Evolutionary conservation across 2,797 vertebrate species (phyloP).

Genomic region (Thamnophis elegans): DNA sequence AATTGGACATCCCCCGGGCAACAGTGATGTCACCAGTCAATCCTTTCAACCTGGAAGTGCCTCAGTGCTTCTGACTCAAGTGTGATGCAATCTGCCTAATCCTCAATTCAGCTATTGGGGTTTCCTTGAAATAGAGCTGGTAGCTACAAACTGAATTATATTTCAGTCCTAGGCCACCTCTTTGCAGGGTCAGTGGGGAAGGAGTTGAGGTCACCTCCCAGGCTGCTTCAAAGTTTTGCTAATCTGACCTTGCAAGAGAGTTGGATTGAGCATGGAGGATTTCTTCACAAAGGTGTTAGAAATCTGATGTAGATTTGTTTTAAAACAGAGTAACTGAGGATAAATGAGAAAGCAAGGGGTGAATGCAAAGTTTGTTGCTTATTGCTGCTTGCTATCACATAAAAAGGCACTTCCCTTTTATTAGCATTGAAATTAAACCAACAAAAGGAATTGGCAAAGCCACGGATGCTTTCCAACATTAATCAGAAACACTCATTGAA

Average conservation of each 20-base stretch:
- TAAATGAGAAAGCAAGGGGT: neutral
- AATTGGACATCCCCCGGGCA: neutral
- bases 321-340: neutral
- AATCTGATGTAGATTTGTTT: neutral
- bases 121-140: neutral
- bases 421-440: conserved; percentile 45
- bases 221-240: neutral
- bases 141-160: neutral
- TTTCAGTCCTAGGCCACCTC: neutral
- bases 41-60: neutral
- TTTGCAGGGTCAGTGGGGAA: neutral
- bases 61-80: neutral
- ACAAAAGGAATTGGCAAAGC: conserved; percentile 34
- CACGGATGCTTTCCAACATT: conserved; percentile 53
- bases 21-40: neutral
- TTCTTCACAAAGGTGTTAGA: neutral
- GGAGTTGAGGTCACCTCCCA: neutral
- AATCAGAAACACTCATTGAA: conserved; percentile 60
- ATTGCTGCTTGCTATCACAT: neutral
- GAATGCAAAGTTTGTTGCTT: neutral
- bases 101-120: neutral
- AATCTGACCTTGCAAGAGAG: neutral
- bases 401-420: conserved; percentile 41
- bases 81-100: neutral
- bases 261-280: neutral